These are phyloP conservation scores for Dinocampus coccinellae DNA, from an alignment of 2,888 invertebrate species.

Conservation along the genomic window DNA sequence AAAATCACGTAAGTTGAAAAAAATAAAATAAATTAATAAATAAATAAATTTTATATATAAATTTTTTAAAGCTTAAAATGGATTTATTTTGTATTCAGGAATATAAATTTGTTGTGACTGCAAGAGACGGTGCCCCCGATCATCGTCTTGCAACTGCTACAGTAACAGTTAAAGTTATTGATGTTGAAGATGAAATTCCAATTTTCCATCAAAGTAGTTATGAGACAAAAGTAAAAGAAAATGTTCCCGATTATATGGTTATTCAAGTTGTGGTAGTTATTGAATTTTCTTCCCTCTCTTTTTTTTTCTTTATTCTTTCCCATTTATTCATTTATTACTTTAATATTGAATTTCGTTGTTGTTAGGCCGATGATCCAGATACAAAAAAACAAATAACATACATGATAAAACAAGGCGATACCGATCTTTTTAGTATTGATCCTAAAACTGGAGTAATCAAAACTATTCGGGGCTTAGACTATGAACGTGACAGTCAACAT, in stretches of 20 bases:
- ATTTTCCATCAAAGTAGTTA: constrained; percentile 81
- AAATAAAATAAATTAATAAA: background rate
- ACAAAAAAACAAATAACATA: constrained; percentile 86
- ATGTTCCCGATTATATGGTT: constrained; percentile 82
- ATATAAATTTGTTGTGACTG: constrained; percentile 88
- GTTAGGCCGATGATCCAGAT: constrained; percentile 86
- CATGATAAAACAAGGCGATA: constrained; percentile 84
- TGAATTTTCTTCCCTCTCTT: constrained; percentile 41
- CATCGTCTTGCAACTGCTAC: constrained; percentile 88
- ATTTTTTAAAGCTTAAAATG: background rate
- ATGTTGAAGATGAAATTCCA: constrained; percentile 87
- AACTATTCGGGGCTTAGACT: constrained; percentile 83
- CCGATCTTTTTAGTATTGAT: constrained; percentile 86
- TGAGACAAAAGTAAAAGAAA: constrained; percentile 87
- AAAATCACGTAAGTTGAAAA: constrained; percentile 75
- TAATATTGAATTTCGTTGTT: constrained; percentile 41
- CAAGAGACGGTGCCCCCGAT: constrained; percentile 89
- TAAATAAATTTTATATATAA: background rate
- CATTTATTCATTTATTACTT: background rate
- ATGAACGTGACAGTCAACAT: constrained; percentile 81
- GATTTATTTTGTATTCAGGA: constrained; percentile 69
- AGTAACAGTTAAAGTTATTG: constrained; percentile 84
- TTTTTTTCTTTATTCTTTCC: constrained; percentile 16
- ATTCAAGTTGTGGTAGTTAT: constrained; percentile 79
- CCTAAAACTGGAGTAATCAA: constrained; percentile 83